A percentile compares a stretch with the other conserved stretches of the same genome.
phyloP scores from a whole-genome alignment of 2,797 vertebrate genomes.

The Zonotrichia albicollis region DNA sequence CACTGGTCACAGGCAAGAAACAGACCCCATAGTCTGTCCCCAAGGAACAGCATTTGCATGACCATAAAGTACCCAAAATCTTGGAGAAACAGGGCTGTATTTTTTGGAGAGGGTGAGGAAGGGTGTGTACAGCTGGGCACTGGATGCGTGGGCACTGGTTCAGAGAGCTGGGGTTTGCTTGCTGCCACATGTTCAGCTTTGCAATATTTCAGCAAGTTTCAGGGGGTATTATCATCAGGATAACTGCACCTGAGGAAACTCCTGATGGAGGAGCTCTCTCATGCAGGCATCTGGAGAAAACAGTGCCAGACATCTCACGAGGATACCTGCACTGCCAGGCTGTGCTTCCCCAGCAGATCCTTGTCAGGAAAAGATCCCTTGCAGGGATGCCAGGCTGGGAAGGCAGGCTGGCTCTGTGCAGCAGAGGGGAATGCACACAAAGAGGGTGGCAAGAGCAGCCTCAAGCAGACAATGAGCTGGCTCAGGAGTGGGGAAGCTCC shows the following conservation, averaged over 20 bases:
- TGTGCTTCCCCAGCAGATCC: not conserved
- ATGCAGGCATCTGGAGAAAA: not conserved
- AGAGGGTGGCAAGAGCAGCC: accelerated
- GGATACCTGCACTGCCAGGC: not conserved
- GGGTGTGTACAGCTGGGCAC: not conserved
- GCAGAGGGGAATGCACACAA: not conserved
- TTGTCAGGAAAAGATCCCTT: not conserved
- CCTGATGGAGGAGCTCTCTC: not conserved
- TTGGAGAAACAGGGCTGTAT: not conserved
- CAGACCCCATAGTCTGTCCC: not conserved
- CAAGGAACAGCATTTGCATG: not conserved
- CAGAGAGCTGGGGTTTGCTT: not conserved
- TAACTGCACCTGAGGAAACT: not conserved
- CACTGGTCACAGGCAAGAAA: not conserved
- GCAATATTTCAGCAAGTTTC: not conserved
- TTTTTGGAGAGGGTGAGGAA: not conserved
- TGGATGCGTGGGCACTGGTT: not conserved
- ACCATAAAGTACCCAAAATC: not conserved
- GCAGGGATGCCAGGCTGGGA: not conserved
- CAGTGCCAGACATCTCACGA: not conserved
- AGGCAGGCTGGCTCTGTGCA: not conserved
- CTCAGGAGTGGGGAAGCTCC: not conserved
- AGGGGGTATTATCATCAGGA: not conserved
- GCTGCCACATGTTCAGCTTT: not conserved
- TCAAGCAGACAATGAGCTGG: not conserved